A percentile compares a stretch with the other conserved stretches of the same genome.
phyloP scores from a whole-genome alignment of 2,797 vertebrate genomes.

The Cichlasoma orientale region DNA sequence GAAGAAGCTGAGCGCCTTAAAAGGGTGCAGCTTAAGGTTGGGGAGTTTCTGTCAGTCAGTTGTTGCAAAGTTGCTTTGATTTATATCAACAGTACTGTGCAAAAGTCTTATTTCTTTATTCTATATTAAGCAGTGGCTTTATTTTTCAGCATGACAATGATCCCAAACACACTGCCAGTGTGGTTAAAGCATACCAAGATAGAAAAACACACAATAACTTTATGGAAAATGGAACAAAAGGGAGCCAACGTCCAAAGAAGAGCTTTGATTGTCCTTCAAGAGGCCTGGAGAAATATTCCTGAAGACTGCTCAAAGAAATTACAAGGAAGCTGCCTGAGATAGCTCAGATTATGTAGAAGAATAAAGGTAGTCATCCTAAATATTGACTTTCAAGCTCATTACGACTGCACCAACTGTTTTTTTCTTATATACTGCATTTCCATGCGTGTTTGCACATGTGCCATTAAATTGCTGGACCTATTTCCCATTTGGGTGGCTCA shows the following conservation, averaged over 20 bases:
- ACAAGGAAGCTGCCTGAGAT: neutral
- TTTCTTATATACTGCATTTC: rapidly evolving
- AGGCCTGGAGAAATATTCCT: neutral
- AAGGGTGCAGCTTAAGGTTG: too few relatives aligned
- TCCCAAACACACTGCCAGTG: neutral
- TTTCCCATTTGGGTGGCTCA: neutral
- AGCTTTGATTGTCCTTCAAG: neutral
- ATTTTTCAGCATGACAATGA: neutral
- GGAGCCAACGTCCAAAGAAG: neutral
- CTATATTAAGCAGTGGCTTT: neutral
- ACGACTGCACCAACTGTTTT: neutral
- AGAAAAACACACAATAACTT: neutral
- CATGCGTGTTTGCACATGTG: neutral
- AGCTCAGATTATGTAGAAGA: neutral
- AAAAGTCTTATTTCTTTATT: neutral
- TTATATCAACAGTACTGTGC: rapidly evolving
- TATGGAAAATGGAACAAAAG: neutral
- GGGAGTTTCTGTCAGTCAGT: neutral
- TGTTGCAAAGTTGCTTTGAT: neutral
- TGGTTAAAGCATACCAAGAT: neutral
- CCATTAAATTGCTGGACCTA: neutral
- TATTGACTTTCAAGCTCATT: neutral
- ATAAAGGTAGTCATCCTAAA: neutral
- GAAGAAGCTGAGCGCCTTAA: too few relatives aligned
- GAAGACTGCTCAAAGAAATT: neutral